Evolutionary conservation across 1,140 invertebrate species (phyloP), one percentile per base, ranked within the genome.

Genomic region (Drosophila bifasciata): DNA sequence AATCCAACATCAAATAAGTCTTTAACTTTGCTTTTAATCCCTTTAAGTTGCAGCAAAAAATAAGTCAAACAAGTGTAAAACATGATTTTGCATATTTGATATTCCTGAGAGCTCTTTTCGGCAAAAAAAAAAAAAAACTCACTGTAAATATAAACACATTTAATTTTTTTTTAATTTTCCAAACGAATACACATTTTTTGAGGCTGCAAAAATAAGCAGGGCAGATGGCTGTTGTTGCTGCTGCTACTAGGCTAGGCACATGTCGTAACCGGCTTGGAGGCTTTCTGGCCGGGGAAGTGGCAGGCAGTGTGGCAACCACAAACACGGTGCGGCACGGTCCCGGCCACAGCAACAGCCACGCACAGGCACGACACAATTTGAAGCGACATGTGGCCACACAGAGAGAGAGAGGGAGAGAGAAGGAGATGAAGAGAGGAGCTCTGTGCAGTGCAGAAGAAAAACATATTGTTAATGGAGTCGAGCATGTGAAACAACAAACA

Each of bases 391-490:
- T 51, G 68, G 68, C 45, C 9, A 36, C 23, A 45, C 8, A 43
- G 36, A 52, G 50, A 36, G 32, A 36, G 32, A 13, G 11, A 13
- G 11, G 4, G 11, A 13, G 3, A 13, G 32, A 13, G 32, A 5
- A 3, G 40, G 32, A 15, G 13, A 32, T 43, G 45, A 23, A 17
- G 25, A 28, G 49, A 17, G 28, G 49, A 17, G 43, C 50, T 61
- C 40, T 57, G 59, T 68, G 67, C 63, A 57, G n/a, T 41, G 63
- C 21, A 63, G 45, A 69, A 68, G 78, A 63, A 88, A 78, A 88
- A 88, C 83, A 88, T 83, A 86, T 86, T 88, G 74, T 86, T 88
- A 86, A 86, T 86, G 83, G 81, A 86, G 81, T 78, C 66, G 78
- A 83, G 77, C 81, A 86, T 86, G 81, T 86, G 83, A 86, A 86